Evolutionary conservation across 2,797 vertebrate species (phyloP).

Genomic region (Melanogrammus aeglefinus): DNA sequence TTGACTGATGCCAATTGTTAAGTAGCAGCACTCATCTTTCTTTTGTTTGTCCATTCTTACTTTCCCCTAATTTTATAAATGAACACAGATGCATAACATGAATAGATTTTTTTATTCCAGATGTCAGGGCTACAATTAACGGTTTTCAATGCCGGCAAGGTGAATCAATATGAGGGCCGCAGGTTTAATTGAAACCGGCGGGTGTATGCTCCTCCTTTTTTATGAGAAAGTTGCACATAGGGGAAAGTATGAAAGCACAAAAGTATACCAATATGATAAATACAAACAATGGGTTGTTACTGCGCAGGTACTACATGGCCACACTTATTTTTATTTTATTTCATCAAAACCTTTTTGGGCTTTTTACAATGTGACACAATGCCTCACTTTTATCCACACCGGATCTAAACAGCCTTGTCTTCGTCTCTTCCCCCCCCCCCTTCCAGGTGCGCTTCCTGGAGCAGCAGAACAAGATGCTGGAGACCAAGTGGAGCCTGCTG

Average conservation of each 20-base stretch:
- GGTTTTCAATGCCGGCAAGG: neutral
- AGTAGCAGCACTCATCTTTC: neutral
- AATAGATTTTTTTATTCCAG: neutral
- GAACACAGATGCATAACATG: neutral
- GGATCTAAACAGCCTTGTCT: slow-evolving; percentile 7
- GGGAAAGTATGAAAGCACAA: too few species aligned
- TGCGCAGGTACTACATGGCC: neutral
- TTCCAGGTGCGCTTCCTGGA: slow-evolving; percentile 75
- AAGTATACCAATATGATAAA: neutral
- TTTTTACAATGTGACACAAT: neutral
- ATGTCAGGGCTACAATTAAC: neutral
- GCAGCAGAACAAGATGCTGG: slow-evolving; percentile 81
- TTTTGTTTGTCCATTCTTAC: neutral
- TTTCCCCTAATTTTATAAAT: neutral
- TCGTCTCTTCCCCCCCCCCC: neutral
- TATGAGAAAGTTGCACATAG: slow-evolving; percentile 35
- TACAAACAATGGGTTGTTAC: neutral
- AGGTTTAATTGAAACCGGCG: neutral
- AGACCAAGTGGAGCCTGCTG: slow-evolving; percentile 77
- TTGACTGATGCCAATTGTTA: slow-evolving; percentile 1
- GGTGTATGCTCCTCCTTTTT: slow-evolving; percentile 11
- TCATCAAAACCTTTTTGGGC: neutral
- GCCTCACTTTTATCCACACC: neutral
- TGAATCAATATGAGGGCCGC: neutral
- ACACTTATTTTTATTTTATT: neutral